Evolutionary conservation across 2,113 vertebrate species (phyloP).

Genomic region (Terrapene triunguis): DNA sequence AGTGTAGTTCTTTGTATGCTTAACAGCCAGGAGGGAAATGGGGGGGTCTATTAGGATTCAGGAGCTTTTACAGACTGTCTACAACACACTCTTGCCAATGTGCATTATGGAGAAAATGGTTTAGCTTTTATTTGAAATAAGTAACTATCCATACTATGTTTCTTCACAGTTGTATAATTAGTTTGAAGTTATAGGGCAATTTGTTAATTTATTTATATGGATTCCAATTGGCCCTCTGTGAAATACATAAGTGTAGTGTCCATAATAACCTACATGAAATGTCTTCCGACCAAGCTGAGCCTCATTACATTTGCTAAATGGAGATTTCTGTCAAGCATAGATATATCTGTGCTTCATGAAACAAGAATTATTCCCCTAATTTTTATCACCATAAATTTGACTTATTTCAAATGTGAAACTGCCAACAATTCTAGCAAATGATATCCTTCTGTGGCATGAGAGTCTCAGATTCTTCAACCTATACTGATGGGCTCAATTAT

Average conservation of each 20-base stretch:
- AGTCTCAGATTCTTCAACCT: not conserved
- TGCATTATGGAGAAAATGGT: rapidly evolving
- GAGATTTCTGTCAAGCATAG: not conserved
- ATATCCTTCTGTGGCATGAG: not conserved
- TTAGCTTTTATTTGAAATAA: not conserved
- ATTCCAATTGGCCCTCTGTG: not conserved
- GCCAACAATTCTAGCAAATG: not conserved
- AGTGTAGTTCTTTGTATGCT: not conserved
- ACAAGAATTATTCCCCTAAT: not conserved
- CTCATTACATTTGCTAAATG: not conserved
- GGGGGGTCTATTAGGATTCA: not conserved
- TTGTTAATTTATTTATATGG: not conserved
- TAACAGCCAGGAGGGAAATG: not conserved
- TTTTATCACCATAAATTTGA: not conserved
- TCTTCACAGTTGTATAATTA: rapidly evolving
- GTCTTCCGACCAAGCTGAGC: not conserved
- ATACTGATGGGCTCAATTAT: not conserved
- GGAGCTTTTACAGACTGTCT: not conserved
- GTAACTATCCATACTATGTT: rapidly evolving
- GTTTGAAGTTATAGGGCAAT: not conserved
- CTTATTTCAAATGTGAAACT: not conserved
- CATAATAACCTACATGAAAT: not conserved
- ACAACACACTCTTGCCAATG: not conserved
- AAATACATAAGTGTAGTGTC: not conserved
- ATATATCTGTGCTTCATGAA: not conserved